Base-by-base conservation (phyloP, 2,113 vertebrate genomes). In the Leptobrachium ailaonicum region DNA sequence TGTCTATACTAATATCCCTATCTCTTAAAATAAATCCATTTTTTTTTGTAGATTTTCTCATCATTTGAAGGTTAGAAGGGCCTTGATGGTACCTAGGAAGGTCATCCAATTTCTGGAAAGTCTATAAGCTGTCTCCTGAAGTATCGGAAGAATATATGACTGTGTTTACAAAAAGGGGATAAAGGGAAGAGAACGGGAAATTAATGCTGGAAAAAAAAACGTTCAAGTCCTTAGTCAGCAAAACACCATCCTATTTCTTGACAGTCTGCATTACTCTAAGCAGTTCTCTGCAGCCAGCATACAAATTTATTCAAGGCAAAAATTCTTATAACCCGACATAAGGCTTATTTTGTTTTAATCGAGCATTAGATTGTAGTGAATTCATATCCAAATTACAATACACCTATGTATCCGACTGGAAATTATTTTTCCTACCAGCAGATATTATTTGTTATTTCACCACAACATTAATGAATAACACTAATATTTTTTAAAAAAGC, bases 161-260 rank as follows among this genome's bases (percentile, higher is more conserved):
- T 75, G 14, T 47, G 42, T 75, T 41, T 63, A 44, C 56, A 75
- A 45, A 74, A 75, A 75, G 3, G 10, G 58, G 7, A 75, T 63
- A 40, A n/a, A 4, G 40, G 62, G 20, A 64, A 64, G 20, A 64
- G 20, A 5, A 64, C n/a, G 1, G 40, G 62, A n/a, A 32, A 64
- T 64, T 64, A 64, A 64, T 64, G 32, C 62, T 32, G 4, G 4
- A 20, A 11, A 60, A 64, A 45, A 47, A 63, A 63, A 75, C 4
- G 14, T 63, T 3, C n/a, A 45, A 63, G n/a, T 14, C 42, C 41
- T 74, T 8, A 41, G 50, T 73, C 53, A 75, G 41, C 41, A 45
- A 75, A 63, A 63, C 43, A 63, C n/a, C 40, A 63, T 75, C 73
- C 73, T 63, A 75, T 75, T 45, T 41, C 58, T 20, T 75, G 41